Base-by-base conservation (phyloP, 2,113 vertebrate genomes). In the Chaetodon trifascialis region DNA sequence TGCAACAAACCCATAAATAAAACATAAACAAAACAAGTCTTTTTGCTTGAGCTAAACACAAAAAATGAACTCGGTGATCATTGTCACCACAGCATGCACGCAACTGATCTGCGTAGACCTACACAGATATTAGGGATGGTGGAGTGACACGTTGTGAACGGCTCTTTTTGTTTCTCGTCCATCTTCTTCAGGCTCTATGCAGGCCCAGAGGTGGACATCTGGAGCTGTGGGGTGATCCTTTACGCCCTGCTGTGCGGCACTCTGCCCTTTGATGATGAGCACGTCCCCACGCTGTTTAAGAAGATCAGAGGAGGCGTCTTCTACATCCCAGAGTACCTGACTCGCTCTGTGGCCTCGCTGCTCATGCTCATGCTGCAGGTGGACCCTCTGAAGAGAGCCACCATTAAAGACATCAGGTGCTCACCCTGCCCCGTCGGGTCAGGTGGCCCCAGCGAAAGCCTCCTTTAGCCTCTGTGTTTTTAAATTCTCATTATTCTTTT, bases 231-330 rank as follows among this genome's bases (percentile, higher is more conserved):
- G 0, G 98, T 99, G 65, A 99, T 99, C 86, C 93, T 99, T 46
- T 99, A 99, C 0, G 98, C 98, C 6, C 96, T 99, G 30, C 97
- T 99, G 11, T 99, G 98, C 3, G 98, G 98, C 71, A 99, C 98
- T 1, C 95, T 99, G 91, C 98, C 98, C 34, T 99, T 99, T 0
- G 98, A 99, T 0, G 98, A 99, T 0, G 98, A 99, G 23, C 98
- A 99, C 0, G 98, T 99, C 5, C 98, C 98, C 63, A 99, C 98
- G 0, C 95, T 99, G 76, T 99, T 99, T 89, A 99, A 99, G 94
- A 99, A 99, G 95, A 99, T 99, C 93, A 95, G 98, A 25, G 98
- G 98, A 14, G 98, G 98, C 0, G 97, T 99, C n/a, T 99, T 99
- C 85, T 99, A 99, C 92, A 99, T 99, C 90, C 98, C 98, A 0